Base-by-base conservation (phyloP, 1,140 invertebrate species). In the Pectinophora gossypiella region DNA sequence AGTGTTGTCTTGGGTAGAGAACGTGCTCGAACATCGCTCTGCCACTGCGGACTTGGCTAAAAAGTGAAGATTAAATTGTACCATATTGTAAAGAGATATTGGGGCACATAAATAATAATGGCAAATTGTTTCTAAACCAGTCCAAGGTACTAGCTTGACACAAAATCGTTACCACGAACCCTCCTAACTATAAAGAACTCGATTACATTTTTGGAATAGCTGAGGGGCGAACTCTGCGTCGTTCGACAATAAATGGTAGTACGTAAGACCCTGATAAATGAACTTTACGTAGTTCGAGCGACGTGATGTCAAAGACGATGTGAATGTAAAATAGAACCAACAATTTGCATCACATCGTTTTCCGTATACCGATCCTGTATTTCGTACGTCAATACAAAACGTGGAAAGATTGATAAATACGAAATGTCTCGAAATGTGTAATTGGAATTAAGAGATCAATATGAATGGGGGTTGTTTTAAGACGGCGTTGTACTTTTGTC, bases 301-400 rank as follows among this genome's bases (percentile, higher is more conserved):
- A 73, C 60, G 54, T 67, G 60, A 62, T 64, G 67, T 63, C 59
- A 61, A 67, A 67, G 60, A 48, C 63, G 63, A 65, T 54, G 59
- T 64, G 65, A 69, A 74, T 77, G 68, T 76, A 73, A 73, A 76
- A 68, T 59, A 71, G 61, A 61, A 60, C 56, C 61, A 59, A 68
- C 61, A 64, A 64, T 68, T 67, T 61, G 15, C 48, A 21, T 54
- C 48, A 40, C 59, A 59, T 56, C 50, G 54, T 66, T 62, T 59
- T 68, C 45, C 45, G 32, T 63, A 60, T 56, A 53, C 58, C 53
- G 55, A 59, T 68, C 56, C 56, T 20, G 55, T 59, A 44, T 3
- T 6, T 7, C 13, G 18, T 44, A 19, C 40, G 40, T 43, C 7
- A 43, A 4, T 9, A 15, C 19, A 19, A 38, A 20, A 44, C 42